Conservation (phyloP, 1,140 invertebrate species). For the Euglossa dilemma region DNA sequence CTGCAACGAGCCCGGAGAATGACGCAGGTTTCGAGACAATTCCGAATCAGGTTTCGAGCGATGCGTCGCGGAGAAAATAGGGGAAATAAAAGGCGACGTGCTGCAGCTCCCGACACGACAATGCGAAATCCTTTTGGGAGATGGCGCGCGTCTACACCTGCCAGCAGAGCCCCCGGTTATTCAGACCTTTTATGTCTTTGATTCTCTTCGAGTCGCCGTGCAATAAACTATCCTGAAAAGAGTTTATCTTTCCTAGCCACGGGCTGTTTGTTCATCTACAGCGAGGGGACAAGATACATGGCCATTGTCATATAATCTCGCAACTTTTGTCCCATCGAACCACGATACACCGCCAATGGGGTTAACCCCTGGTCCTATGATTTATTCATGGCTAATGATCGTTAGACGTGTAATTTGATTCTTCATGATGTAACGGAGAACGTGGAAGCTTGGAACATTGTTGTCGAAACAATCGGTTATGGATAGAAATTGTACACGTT, state of each 20-base stretch:
- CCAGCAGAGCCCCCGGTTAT: slow-evolving; percentile 12
- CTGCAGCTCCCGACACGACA: neutral
- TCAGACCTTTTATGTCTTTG: slow-evolving; percentile 30
- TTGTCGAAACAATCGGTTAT: no score
- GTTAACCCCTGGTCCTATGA: no score
- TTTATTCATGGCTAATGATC: no score
- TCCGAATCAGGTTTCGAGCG: neutral
- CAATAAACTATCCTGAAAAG: slow-evolving; percentile 13
- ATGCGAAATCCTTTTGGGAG: slow-evolving; percentile 41
- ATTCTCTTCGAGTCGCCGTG: slow-evolving; percentile 13
- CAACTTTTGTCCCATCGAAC: neutral
- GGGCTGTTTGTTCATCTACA: neutral
- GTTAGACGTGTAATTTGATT: no score
- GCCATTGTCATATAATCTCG: neutral
- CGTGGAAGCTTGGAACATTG: no score
- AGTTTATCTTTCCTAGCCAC: neutral
- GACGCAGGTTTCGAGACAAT: neutral
- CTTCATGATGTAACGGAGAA: no score
- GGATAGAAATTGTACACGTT: no score
- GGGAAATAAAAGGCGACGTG: slow-evolving; percentile 10
- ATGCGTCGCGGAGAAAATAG: neutral
- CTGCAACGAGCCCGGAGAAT: neutral
- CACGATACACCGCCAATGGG: no score
- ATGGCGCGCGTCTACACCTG: slow-evolving; percentile 4
- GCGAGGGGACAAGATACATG: neutral